Base-by-base conservation (phyloP, 2,797 vertebrate genomes). In the Anguilla pacifica region DNA sequence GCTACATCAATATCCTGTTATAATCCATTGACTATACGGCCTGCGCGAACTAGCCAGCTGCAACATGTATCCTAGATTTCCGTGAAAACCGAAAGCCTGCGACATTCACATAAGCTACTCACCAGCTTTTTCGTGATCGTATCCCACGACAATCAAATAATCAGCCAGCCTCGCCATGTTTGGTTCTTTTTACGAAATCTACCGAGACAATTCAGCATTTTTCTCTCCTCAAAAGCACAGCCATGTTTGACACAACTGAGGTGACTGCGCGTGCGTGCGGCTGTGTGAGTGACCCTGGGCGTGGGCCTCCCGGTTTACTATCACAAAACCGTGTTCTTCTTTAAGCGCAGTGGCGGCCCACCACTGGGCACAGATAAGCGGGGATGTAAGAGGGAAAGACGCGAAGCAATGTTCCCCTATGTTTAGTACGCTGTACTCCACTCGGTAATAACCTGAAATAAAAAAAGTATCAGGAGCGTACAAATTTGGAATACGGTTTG, bases 81-180 rank as follows among this genome's bases (percentile, higher is more conserved):
- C 74, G 85, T 64, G 70, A 61, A 87, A 70, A 72, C 17, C 10
- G 46, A 35, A 51, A 82, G 46, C 46, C 51, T 10, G 46, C 43
- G 39, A 64, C 22, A 17, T 85, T 64, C 55, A 39, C 57, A 85
- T 39, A 39, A 22, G 31, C 3, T 64, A 96, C 97, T 96, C 96
- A 99, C 98, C 98, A 91, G 97, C 95, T 96, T 99, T 99, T 92
- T 98, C 98, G 53, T 97, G 97, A 92, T 99, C 98, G 93, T 98
- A 98, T 95, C 97, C 98, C 93, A 99, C 98, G 92, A 99, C 97
- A 91, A 97, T 97, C 92, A 99, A 98, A 94, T 99, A 99, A 94
- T 99, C 98, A 72, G 97, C 98, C 96, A 99, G 94, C 95, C 98
- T 96, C 85, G 98, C 97, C 98, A 99, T 99, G 95, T 96, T 96